Evolutionary conservation across 2,888 invertebrate species (phyloP).

Genomic region (Drosophila stalkeri): DNA sequence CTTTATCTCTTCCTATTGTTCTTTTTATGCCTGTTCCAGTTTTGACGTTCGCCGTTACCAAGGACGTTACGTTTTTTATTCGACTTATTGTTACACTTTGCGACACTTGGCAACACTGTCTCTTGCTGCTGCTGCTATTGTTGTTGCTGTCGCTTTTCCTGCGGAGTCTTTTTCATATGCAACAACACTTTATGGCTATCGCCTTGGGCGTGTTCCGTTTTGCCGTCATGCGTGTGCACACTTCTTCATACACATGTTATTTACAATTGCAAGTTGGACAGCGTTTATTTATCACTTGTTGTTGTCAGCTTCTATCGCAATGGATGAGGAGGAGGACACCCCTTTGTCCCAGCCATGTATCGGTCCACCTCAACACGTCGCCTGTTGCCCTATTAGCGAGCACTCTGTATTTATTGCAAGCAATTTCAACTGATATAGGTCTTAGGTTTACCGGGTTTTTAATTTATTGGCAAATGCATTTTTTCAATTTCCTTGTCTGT

Average conservation of each 20-base stretch:
- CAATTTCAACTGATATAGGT: constrained; percentile 17
- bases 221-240: constrained; percentile 31
- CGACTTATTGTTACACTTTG: constrained; percentile 50
- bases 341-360: constrained; percentile 3
- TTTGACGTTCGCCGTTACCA: constrained; percentile 57
- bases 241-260: constrained; percentile 22
- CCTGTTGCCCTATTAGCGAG: not conserved
- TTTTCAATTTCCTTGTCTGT: constrained; percentile 19
- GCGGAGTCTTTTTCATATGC: constrained; percentile 27
- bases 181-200: constrained; percentile 48
- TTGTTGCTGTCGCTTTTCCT: constrained; percentile 24
- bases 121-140: constrained; percentile 8
- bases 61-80: constrained; percentile 63
- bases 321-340: not conserved
- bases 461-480: constrained; percentile 10
- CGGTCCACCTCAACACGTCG: not conserved
- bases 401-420: not conserved
- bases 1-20: constrained; percentile 44
- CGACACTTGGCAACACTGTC: constrained; percentile 61
- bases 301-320: constrained; percentile 10
- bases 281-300: constrained; percentile 55
- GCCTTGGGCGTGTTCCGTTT: constrained; percentile 57
- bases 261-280: constrained; percentile 30
- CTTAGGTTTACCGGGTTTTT: constrained; percentile 18
- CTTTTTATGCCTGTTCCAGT: constrained; percentile 61